Percentiles rank a stretch among this genome's conserved stretches.
These are phyloP conservation scores for Polypterus bichir DNA, from an alignment of 2,113 vertebrate species.

Conservation along the genomic window DNA sequence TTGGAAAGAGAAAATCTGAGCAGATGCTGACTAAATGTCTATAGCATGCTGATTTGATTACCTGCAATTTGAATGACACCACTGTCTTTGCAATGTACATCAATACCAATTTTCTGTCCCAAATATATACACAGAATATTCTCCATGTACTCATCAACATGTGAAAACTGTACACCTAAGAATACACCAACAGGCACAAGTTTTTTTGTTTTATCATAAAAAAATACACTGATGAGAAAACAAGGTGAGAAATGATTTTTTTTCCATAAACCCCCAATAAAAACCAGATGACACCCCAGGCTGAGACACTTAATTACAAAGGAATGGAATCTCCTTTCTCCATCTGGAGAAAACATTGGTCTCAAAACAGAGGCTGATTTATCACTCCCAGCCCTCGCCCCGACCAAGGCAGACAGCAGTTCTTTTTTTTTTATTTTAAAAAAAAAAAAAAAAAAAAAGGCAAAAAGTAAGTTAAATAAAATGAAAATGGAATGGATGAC, in stretches of 20 bases:
- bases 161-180: no score
- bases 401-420: slow-evolving; percentile 46
- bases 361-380: slow-evolving; percentile 52
- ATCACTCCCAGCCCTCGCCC: slow-evolving; percentile 45
- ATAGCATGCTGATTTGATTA: slow-evolving; percentile 29
- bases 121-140: no score
- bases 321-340: slow-evolving; percentile 62
- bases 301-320: slow-evolving; percentile 65
- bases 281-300: slow-evolving; percentile 59
- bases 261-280: slow-evolving; percentile 57
- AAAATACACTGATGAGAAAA: slow-evolving; percentile 60
- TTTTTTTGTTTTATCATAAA: slow-evolving; percentile 29
- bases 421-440: slow-evolving; percentile 8
- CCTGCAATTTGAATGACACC: slow-evolving; percentile 28
- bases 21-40: no score
- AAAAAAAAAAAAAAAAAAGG: no score
- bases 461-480: no score
- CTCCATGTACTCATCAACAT: no score
- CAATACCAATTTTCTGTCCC: no score
- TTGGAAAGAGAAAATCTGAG: no score
- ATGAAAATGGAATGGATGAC: no score
- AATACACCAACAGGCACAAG: no score
- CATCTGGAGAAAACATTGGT: slow-evolving; percentile 64
- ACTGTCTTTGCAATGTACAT: not conserved
- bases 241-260: slow-evolving; percentile 58